Base-by-base conservation (phyloP, 2,113 vertebrate genomes). In the Cyanoramphus novaezelandiae region DNA sequence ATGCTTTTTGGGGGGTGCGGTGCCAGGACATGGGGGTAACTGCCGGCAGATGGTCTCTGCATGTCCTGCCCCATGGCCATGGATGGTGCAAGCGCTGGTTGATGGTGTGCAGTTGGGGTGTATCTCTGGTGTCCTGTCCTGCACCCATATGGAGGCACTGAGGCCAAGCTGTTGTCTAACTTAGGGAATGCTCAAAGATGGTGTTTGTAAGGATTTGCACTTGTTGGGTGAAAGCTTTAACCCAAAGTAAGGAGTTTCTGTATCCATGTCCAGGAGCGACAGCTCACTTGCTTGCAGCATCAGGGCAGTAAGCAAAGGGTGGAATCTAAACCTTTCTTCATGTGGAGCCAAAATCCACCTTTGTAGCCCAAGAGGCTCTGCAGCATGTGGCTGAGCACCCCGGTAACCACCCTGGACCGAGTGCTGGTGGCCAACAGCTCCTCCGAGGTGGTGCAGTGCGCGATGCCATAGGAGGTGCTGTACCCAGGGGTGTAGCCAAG, bases 61-160 rank as follows among this genome's bases (percentile, higher is more conserved):
- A 0, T 2, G 1, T 33, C 39, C 18, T 44, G 10, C 24, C 25
- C 16, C 6, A 5, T 4, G 13, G 59, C 12, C 1, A 1, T 0
- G 4, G 31, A 2, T 0, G 20, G 17, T 15, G 43, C 6, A 1
- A 46, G 75, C 1, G 1, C 9, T 0, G 4, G 29, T 2, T n/a
- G 53, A 4, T 33, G 70, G 69, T 47, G 13, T 6, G 0, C 0
- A 0, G 29, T 39, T 0, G 0, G 41, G 23, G 3, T 0, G 1
- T 16, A 11, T 17, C 7, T 1, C 19, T 6, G 17, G 55, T 15
- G 8, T 81, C 72, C 68, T 7, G 2, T 60, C 33, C 52, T 49
- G 67, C 1, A 17, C 3, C 49, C 1, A 0, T 17, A 11, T 8
- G 39, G 25, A 47, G 10, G 4, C 0, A 0, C 62, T 0, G 1